These are phyloP conservation scores for Drosophila parabipectinata DNA, from an alignment of 1,140 invertebrate species.

Conservation along the genomic window DNA sequence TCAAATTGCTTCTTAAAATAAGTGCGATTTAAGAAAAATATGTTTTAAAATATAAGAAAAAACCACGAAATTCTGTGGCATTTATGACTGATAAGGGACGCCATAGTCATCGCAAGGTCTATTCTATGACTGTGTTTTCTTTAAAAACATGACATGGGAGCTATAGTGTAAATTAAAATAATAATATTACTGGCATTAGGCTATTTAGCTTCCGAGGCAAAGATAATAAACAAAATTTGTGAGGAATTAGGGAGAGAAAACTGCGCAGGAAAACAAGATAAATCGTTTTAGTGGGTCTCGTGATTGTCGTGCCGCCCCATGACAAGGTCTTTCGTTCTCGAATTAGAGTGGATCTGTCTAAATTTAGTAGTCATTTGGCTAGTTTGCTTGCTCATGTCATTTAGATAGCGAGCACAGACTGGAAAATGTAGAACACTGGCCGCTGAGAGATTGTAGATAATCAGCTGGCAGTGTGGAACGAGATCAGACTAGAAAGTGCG, in stretches of 20 bases:
- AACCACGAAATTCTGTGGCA: no score
- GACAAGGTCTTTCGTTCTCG: slow-evolving; percentile 28
- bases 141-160: slow-evolving; percentile 25
- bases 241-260: slow-evolving; percentile 38
- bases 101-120: not conserved
- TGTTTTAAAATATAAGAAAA: no score
- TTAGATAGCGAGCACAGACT: slow-evolving; percentile 36
- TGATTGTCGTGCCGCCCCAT: slow-evolving; percentile 64
- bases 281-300: slow-evolving; percentile 49
- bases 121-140: slow-evolving; percentile 26
- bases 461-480: slow-evolving; percentile 4
- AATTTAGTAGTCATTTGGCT: slow-evolving; percentile 69
- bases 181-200: slow-evolving; percentile 31
- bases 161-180: slow-evolving; percentile 25
- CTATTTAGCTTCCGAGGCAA: slow-evolving; percentile 38
- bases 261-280: slow-evolving; percentile 46
- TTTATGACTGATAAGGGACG: no score
- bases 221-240: slow-evolving; percentile 52
- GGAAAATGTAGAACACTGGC: slow-evolving; percentile 6
- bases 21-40: no score
- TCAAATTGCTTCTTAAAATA: no score
- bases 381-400: slow-evolving; percentile 28
- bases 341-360: slow-evolving; percentile 48
- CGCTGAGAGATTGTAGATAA: slow-evolving; percentile 7
- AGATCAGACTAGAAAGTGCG: slow-evolving; percentile 2